Conservation (phyloP, 2,888 invertebrate species). For the Teleiodes luculella region DNA sequence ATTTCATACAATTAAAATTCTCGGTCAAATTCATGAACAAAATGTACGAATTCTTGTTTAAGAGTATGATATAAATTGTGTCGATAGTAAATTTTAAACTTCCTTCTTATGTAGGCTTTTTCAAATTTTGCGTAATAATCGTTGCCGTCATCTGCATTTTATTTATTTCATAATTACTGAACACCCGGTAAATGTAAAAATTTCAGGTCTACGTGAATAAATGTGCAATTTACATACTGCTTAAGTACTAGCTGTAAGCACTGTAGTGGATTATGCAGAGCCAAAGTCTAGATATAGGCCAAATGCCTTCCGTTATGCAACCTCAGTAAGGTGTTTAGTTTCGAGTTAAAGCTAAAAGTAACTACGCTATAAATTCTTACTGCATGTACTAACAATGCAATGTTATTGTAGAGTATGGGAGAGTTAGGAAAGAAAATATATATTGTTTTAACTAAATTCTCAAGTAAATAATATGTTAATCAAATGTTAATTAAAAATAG, state of each 20-base stretch:
- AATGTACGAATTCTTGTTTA: too few relatives aligned
- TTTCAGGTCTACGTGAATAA: too few relatives aligned
- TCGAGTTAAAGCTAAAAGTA: not conserved
- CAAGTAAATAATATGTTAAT: too few relatives aligned
- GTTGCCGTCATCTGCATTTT: not conserved
- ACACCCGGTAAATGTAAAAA: too few relatives aligned
- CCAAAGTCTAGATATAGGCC: constrained; percentile 4
- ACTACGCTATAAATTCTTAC: not conserved
- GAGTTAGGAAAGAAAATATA: not conserved
- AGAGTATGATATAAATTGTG: too few relatives aligned
- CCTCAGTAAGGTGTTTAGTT: not conserved
- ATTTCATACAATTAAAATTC: too few relatives aligned
- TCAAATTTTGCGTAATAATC: not conserved
- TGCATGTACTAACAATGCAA: not conserved
- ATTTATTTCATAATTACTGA: not conserved
- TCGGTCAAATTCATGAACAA: too few relatives aligned
- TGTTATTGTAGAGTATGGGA: too few relatives aligned
- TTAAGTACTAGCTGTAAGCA: not conserved
- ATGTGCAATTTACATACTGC: too few relatives aligned
- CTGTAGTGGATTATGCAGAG: constrained; percentile 10
- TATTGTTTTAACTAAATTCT: too few relatives aligned
- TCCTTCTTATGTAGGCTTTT: not conserved
- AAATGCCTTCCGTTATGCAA: constrained; percentile 12
- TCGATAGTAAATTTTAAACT: too few relatives aligned
- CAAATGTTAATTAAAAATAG: too few relatives aligned